Base-by-base conservation (phyloP, 2,797 vertebrate genomes). In the Ispidina picta region DNA sequence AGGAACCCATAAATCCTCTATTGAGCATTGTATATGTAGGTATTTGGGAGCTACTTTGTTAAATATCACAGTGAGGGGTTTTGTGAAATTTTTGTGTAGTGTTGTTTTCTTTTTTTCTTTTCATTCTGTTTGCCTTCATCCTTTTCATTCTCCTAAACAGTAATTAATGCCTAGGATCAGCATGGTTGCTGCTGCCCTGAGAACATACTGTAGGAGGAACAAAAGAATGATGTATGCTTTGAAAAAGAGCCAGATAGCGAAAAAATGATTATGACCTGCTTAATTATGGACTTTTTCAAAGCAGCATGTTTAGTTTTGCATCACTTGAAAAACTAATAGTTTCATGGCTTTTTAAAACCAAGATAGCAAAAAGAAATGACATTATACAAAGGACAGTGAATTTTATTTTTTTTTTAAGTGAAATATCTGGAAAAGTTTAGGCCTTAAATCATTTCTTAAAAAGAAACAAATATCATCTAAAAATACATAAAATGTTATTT, bases 81-180 rank as follows among this genome's bases (percentile, higher is more conserved):
- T 54, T 69, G 60, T 59, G 62, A 46, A 70, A 70, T 33, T 22
- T 15, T 39, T 14, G 25, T 51, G 15, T 10, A 11, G 35, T 20
- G 52, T 4, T 92, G 79, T 81, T 94, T 63, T 37, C 58, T 60
- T 77, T 60, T 46, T 29, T 54, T 54, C 65, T 77, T 29, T 63
- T 49, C 15, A 2, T 83, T 85, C 44, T 66, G 48, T 86, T 92
- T 89, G 86, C 65, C 39, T 35, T 82, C 31, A 55, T 87, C 62
- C 48, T 82, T 70, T 56, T 84, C 74, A 9, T 64, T 90, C 86
- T 92, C 43, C 64, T 52, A 54, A 96, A 74, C 52, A 72, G 70
- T 91, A 96, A 96, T 96, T 95, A 96, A 93, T 96, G 84, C 88
- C 77, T 18, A 28, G 52, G 71, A 91, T 92, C 89, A 92, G 83